These are phyloP conservation scores for Therioaphis trifolii DNA, from an alignment of 2,888 invertebrate genomes.

Conservation along the genomic window DNA sequence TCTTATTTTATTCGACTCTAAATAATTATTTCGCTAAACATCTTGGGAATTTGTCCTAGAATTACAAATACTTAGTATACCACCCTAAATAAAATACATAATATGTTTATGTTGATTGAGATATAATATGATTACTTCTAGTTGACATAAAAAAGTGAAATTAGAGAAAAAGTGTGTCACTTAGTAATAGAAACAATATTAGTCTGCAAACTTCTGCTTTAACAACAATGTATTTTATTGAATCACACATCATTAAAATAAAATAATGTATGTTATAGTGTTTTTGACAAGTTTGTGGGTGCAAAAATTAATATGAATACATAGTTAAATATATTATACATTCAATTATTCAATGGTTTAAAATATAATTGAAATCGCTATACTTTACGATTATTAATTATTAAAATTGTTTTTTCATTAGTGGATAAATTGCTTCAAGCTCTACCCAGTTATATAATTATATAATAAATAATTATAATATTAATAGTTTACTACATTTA, in stretches of 20 bases:
- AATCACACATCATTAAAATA: background rate
- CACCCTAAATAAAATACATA: constrained; percentile 18
- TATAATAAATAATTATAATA: too few relatives aligned
- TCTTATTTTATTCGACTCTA: too few relatives aligned
- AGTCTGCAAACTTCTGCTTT: background rate
- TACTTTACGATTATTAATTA: background rate
- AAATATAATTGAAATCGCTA: too few relatives aligned
- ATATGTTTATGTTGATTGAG: constrained; percentile 17
- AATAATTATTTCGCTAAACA: background rate
- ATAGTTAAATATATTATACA: too few relatives aligned
- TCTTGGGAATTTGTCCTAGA: constrained; percentile 22
- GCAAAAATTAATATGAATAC: too few relatives aligned
- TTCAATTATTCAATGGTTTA: too few relatives aligned
- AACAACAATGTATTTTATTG: background rate
- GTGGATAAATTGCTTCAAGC: too few relatives aligned
- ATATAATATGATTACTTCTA: background rate
- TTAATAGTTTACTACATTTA: too few relatives aligned
- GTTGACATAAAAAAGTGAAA: constrained; percentile 13
- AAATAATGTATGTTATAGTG: background rate
- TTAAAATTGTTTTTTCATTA: too few relatives aligned
- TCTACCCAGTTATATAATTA: too few relatives aligned
- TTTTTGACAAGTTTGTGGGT: background rate
- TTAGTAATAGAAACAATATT: background rate
- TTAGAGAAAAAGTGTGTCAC: background rate
- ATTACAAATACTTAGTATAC: constrained; percentile 11